A percentile compares a stretch with the other conserved stretches of the same genome.
phyloP scores from a whole-genome alignment of 1,140 invertebrate species.

The Bombus terrestris region DNA sequence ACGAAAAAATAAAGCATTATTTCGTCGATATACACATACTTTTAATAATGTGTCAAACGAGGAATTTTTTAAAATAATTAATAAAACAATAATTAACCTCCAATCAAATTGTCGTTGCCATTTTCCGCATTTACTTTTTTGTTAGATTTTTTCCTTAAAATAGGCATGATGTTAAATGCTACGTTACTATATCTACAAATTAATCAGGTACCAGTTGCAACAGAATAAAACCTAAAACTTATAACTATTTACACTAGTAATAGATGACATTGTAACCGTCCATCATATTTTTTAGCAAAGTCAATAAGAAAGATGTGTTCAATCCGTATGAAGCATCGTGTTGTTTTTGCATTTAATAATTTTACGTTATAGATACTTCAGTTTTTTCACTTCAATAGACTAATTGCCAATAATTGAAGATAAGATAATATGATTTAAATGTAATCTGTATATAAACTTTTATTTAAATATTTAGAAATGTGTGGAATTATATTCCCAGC shows the following conservation, averaged over 20 bases:
- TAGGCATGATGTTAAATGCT: constrained; percentile 36
- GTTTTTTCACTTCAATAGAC: not conserved
- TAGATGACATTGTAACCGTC: not conserved
- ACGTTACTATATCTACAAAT: constrained; percentile 31
- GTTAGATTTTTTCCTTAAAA: constrained; percentile 46
- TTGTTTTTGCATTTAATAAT: not conserved
- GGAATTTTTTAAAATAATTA: not conserved
- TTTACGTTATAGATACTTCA: not conserved
- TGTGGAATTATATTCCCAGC: not conserved
- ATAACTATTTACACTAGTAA: constrained; percentile 56
- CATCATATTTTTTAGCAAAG: not conserved
- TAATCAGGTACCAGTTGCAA: constrained; percentile 47
- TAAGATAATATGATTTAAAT: not conserved
- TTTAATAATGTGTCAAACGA: too few relatives aligned
- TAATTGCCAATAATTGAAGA: not conserved
- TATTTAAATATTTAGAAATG: not conserved
- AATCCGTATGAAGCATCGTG: too few relatives aligned
- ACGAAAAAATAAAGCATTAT: constrained; percentile 2
- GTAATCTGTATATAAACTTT: not conserved
- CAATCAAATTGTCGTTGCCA: constrained; percentile 31
- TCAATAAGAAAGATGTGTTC: not conserved
- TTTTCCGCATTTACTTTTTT: constrained; percentile 17
- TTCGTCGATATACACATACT: not conserved
- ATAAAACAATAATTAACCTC: constrained; percentile 54
- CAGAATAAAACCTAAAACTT: constrained; percentile 44